A percentile compares a stretch with the other conserved stretches of the same genome.
Conservation (phyloP, 2,113 vertebrate species). For the Entosphenus tridentatus region DNA sequence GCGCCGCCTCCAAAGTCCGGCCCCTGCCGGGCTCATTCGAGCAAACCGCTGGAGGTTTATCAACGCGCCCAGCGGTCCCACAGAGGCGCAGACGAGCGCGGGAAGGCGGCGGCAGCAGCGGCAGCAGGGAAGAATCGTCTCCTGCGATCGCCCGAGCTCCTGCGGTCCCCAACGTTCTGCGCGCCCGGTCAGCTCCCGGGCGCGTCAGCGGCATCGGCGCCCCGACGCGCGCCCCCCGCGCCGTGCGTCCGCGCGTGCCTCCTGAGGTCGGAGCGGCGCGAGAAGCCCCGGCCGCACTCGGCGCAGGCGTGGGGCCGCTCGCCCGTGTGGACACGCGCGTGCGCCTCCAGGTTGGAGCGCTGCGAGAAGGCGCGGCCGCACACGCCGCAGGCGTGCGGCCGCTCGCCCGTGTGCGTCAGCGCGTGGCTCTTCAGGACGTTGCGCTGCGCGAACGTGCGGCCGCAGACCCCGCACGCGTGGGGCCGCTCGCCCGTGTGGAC, state of each 20-base stretch:
- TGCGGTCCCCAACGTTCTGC: too few species aligned
- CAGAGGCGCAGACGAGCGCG: too few species aligned
- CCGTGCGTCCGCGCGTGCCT: background rate
- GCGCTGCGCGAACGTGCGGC: constrained; percentile 23
- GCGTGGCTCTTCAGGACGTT: constrained; percentile 20
- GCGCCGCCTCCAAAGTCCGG: too few species aligned
- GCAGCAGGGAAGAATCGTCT: too few species aligned
- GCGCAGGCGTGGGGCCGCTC: background rate
- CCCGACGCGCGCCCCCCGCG: background rate
- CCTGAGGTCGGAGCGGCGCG: background rate
- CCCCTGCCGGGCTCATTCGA: too few species aligned
- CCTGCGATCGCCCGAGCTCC: too few species aligned
- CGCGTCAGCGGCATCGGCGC: background rate
- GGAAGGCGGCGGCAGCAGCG: too few species aligned
- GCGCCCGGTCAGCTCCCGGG: too few species aligned
- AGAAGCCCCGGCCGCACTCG: background rate
- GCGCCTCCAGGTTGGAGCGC: constrained; percentile 8
- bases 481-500: background rate
- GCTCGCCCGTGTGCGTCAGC: constrained; percentile 10
- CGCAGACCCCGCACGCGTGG: constrained; percentile 22
- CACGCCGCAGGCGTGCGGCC: background rate
- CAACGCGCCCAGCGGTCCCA: too few species aligned
- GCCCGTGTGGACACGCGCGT: background rate
- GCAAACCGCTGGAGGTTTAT: too few species aligned
- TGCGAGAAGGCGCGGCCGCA: constrained; percentile 5